These are phyloP conservation scores for Pseudopipra pipra DNA, from an alignment of 2,113 vertebrate genomes.

Conservation along the genomic window DNA sequence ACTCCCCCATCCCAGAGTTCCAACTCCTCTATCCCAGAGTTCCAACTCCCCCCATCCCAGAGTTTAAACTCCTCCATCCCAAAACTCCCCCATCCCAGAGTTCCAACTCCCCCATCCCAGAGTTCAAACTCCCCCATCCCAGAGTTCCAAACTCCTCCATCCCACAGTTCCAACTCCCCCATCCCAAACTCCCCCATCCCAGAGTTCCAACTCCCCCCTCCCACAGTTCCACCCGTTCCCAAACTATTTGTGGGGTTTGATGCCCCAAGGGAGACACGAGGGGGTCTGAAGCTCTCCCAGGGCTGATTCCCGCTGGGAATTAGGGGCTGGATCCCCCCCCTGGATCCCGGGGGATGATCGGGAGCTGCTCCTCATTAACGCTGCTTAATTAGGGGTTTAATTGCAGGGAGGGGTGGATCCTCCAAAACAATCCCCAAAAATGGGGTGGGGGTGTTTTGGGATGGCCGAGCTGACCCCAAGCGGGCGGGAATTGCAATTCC, in stretches of 20 bases:
- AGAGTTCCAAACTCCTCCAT: too few relatives aligned
- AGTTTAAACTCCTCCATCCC: too few relatives aligned
- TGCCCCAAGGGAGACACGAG: fast-evolving
- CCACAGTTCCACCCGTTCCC: not conserved
- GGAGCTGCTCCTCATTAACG: fast-evolving
- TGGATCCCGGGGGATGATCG: not conserved
- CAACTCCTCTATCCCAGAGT: too few relatives aligned
- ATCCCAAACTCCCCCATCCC: too few relatives aligned
- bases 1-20: too few relatives aligned
- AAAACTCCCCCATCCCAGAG: too few relatives aligned
- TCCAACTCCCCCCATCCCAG: too few relatives aligned
- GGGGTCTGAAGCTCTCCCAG: not conserved
- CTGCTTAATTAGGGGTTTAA: not conserved
- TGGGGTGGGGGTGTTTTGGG: not conserved
- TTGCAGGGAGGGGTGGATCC: not conserved
- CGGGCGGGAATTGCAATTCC: not conserved
- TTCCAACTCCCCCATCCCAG: too few relatives aligned
- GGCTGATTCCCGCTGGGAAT: not conserved
- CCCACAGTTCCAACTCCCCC: too few relatives aligned
- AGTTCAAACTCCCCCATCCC: too few relatives aligned
- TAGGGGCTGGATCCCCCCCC: fast-evolving
- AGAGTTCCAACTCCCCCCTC: too few relatives aligned
- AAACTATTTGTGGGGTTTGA: not conserved
- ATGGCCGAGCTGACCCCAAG: not conserved
- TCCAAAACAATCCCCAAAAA: not conserved